Evolutionary conservation across 2,797 vertebrate species (phyloP).

Genomic region (Acipenser ruthenus): DNA sequence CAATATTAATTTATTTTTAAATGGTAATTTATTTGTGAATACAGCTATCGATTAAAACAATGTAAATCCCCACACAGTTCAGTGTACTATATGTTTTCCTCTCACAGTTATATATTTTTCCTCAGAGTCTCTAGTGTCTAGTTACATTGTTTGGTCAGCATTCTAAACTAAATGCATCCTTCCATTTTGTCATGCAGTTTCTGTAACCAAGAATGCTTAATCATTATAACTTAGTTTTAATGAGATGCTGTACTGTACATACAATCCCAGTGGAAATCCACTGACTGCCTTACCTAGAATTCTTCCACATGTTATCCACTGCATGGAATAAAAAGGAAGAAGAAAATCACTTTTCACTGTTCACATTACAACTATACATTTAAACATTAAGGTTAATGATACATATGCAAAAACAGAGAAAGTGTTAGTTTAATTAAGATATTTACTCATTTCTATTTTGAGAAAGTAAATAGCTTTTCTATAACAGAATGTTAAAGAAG

Average conservation of each 20-base stretch:
- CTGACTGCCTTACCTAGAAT: conserved; percentile 24
- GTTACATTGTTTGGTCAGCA: conserved; percentile 57
- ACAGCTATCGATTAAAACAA: conserved; percentile 28
- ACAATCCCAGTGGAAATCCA: conserved; percentile 34
- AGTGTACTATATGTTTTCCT: conserved; percentile 30
- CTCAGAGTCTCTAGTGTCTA: conserved; percentile 50
- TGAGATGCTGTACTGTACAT: conserved; percentile 57
- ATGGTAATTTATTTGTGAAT: conserved; percentile 25
- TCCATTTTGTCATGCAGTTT: conserved; percentile 48
- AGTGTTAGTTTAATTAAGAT: conserved; percentile 5
- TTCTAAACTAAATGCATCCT: conserved; percentile 54
- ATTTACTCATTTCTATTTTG: background rate
- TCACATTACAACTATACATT: too few relatives aligned
- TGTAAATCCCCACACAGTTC: conserved; percentile 37
- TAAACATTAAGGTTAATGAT: too few relatives aligned
- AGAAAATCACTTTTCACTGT: background rate
- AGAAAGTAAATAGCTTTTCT: too few relatives aligned
- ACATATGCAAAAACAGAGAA: conserved; percentile 26
- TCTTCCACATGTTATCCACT: conserved; percentile 31
- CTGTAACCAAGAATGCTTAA: conserved; percentile 43
- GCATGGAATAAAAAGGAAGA: background rate
- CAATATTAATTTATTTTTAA: conserved; percentile 15
- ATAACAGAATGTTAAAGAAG: too few relatives aligned
- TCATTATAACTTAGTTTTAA: conserved; percentile 49
- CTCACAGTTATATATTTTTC: conserved; percentile 32